These are phyloP conservation scores for Papilio polyxenes DNA, from an alignment of 1,140 invertebrate species.

Conservation along the genomic window DNA sequence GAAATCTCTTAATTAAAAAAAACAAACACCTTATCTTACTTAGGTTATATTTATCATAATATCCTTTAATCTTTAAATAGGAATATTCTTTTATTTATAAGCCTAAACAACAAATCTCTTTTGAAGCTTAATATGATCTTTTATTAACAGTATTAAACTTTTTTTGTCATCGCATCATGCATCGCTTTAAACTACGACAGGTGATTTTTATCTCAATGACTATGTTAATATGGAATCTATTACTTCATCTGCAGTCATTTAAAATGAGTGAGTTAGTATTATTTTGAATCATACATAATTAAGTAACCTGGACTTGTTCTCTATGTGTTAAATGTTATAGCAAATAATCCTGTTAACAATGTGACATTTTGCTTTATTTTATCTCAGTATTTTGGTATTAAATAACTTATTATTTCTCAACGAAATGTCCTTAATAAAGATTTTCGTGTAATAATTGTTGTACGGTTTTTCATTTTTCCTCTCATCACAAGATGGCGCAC, in stretches of 20 bases:
- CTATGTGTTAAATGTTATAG: neutral
- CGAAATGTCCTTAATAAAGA: constrained; percentile 5
- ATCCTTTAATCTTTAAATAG: neutral
- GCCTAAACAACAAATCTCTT: neutral
- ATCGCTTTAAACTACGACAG: neutral
- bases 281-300: neutral
- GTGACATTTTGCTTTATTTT: neutral
- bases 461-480: neutral
- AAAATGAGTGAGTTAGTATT: neutral
- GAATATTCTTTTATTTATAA: neutral
- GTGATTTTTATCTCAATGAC: neutral
- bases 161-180: neutral
- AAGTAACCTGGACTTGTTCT: neutral
- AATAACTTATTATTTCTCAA: constrained; percentile 28
- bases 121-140: neutral
- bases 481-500: neutral
- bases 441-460: neutral
- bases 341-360: neutral
- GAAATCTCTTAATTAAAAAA: constrained; percentile 5
- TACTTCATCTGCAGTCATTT: neutral
- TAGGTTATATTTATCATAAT: neutral
- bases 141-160: constrained; percentile 30
- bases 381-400: constrained; percentile 26
- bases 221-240: neutral
- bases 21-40: neutral